phyloP scores from a whole-genome alignment of 2,797 vertebrate species.

The Aplochiton taeniatus region DNA sequence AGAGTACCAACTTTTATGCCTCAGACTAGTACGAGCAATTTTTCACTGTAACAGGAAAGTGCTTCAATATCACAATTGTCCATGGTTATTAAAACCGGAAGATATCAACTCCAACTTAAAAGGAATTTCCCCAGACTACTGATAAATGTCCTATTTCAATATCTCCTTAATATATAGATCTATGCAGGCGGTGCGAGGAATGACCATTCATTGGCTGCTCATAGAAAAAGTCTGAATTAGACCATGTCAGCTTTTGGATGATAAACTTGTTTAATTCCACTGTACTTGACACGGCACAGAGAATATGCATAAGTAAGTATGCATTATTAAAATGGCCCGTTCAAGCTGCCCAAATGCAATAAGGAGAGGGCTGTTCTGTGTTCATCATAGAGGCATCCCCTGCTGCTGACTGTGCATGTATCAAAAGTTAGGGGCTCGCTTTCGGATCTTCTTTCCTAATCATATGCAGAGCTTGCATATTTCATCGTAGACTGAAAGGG shows the following conservation, averaged over 20 bases:
- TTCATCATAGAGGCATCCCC: conserved; percentile 63
- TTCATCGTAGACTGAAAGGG: conserved; percentile 33
- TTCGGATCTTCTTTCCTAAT: conserved; percentile 61
- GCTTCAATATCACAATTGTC: no score
- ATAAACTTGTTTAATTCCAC: conserved; percentile 76
- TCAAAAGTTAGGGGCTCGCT: conserved; percentile 51
- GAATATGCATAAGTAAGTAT: conserved; percentile 74
- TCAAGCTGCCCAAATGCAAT: conserved; percentile 55
- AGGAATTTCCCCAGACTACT: conserved; percentile 42
- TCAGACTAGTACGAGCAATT: no score
- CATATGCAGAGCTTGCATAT: conserved; percentile 57
- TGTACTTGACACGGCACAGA: conserved; percentile 60
- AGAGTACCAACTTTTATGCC: no score
- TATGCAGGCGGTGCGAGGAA: conserved; percentile 36
- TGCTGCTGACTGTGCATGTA: conserved; percentile 61
- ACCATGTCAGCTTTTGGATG: conserved; percentile 65
- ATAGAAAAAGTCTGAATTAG: conserved; percentile 50
- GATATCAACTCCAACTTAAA: no score
- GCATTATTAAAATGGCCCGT: conserved; percentile 72
- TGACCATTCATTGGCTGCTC: conserved; percentile 31
- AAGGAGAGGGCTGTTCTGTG: conserved; percentile 52
- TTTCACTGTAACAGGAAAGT: no score
- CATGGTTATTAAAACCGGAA: no score
- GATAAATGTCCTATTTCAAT: conserved; percentile 56
- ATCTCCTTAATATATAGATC: conserved; percentile 39